Evolutionary conservation across 2,888 invertebrate genomes (phyloP), one percentile per base, ranked within the genome.

Genomic region (Toxonevra muliebris): DNA sequence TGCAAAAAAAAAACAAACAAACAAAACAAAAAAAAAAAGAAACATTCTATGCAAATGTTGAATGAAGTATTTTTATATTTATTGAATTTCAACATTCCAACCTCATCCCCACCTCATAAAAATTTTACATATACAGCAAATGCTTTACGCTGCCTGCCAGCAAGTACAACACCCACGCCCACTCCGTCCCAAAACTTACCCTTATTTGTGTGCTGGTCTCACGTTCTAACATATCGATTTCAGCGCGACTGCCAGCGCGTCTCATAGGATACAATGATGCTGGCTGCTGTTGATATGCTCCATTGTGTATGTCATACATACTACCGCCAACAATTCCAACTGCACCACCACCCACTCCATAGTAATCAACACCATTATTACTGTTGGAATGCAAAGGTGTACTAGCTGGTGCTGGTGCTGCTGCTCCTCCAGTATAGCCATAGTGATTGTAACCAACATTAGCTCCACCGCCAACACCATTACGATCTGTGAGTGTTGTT

Each of bases 131-230:
- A 61, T n/a, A 10, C n/a, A 9, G 17, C 10, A 61, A 7, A 61
- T 20, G 2, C 42, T 13, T 60, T 57, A 57, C 53, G 53, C 15
- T 20, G 17, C 19, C 9, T 19, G 48, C 50, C 48, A 43, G 41
- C 11, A 19, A 40, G 20, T 10, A 40, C 19, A 43, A 1, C 50
- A 8, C 12, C 7, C 54, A 7, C 7, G 15, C 15, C 15, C 12
- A 54, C 54, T 1, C 20, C 1, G 10, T 17, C 17, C 17, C 12
- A 12, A 12, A 19, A 80, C 84, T 81, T 76, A 85, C 85, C 79
- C 84, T 76, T 69, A 85, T 85, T 73, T 84, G 84, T 12, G 80
- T 74, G 74, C 84, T 84, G 2, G 84, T 84, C 76, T 85, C 85
- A 63, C 83, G 80, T 73, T 85, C 85, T 59, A 85, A 70, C 73